These are phyloP conservation scores for Puma concolor DNA, from an alignment of 2,113 vertebrate genomes.

Conservation along the genomic window DNA sequence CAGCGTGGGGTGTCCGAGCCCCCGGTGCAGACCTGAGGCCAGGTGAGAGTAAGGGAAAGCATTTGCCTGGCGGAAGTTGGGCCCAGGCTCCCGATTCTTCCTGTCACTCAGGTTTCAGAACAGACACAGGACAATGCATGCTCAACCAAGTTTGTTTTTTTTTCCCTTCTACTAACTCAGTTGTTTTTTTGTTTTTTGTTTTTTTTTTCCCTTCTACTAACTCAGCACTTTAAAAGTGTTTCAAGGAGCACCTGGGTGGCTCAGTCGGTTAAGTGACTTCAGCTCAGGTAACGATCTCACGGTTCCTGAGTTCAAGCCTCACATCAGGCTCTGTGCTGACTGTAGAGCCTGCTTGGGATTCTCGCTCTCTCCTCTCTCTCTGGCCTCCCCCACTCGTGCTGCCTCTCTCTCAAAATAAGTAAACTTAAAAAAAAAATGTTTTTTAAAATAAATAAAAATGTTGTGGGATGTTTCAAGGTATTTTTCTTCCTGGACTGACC, in stretches of 20 bases:
- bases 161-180: not conserved
- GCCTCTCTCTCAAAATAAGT: no score
- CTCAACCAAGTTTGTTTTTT: not conserved
- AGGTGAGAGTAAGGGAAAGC: not conserved
- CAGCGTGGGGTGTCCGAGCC: rapidly evolving
- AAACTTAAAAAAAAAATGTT: no score
- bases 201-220: not conserved
- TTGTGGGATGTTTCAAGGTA: not conserved
- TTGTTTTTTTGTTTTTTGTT: no score
- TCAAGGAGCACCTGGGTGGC: no score
- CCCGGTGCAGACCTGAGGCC: not conserved
- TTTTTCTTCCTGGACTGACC: not conserved
- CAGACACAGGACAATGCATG: not conserved
- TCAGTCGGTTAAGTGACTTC: no score
- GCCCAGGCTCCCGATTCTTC: no score
- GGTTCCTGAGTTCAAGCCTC: no score
- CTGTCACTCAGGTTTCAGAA: not conserved
- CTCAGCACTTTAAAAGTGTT: not conserved
- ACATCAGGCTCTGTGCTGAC: no score
- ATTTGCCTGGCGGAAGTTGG: rapidly evolving
- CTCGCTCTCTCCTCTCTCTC: no score
- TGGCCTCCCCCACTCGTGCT: no score
- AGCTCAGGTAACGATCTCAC: no score
- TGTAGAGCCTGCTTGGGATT: no score
- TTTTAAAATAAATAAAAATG: not conserved